These are phyloP conservation scores for Tympanuchus pallidicinctus DNA, from an alignment of 2,113 vertebrate species.

Conservation along the genomic window DNA sequence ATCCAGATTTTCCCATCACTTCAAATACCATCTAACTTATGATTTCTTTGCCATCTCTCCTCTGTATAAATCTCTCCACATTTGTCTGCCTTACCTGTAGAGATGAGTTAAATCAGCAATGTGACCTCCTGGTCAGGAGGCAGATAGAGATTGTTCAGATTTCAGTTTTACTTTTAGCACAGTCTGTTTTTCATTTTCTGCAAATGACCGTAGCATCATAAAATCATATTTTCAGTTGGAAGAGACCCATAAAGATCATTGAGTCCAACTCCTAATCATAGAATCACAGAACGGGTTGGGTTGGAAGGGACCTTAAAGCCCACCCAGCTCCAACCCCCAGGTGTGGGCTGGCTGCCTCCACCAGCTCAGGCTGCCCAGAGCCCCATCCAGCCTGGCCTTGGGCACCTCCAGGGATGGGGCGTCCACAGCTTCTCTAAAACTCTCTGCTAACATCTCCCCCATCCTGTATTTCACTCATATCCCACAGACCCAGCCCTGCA, in stretches of 20 bases:
- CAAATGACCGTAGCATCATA: neutral
- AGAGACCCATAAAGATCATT: neutral
- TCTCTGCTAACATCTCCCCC: neutral
- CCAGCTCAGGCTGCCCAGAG: neutral
- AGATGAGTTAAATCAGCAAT: neutral
- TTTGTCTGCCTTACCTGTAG: neutral
- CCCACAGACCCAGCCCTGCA: neutral
- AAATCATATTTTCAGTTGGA: neutral
- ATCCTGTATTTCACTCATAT: rapidly evolving
- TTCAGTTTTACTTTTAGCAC: neutral
- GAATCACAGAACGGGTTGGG: neutral
- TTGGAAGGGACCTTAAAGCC: neutral
- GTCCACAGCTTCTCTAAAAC: neutral
- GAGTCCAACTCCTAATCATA: no score
- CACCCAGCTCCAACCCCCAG: neutral
- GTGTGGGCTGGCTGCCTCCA: neutral
- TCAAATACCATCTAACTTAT: neutral
- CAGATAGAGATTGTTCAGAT: neutral
- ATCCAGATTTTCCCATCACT: neutral
- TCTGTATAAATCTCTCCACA: neutral
- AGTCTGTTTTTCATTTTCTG: neutral
- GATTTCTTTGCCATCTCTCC: neutral
- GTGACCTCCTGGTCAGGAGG: neutral
- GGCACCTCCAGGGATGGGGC: neutral
- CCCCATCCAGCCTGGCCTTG: neutral